Evolutionary conservation across 2,113 vertebrate species (phyloP).

Genomic region (Odontophorus gujanensis): DNA sequence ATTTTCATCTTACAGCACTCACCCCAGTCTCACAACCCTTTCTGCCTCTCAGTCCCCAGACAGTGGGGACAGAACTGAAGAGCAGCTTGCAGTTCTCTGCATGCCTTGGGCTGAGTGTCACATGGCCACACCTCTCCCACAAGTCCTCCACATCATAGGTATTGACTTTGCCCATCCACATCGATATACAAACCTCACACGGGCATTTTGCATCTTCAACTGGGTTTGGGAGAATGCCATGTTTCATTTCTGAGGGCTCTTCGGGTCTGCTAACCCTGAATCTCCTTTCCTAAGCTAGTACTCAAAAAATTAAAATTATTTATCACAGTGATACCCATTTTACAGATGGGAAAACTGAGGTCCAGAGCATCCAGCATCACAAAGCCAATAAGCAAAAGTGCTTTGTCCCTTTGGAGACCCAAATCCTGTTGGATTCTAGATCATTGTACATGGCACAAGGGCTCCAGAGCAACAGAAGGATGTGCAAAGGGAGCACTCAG

Average conservation of each 20-base stretch:
- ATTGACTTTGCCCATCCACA: background rate
- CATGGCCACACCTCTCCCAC: background rate
- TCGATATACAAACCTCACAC: too few relatives aligned
- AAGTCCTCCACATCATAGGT: background rate
- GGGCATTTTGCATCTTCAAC: background rate
- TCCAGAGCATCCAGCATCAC: background rate
- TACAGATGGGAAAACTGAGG: background rate
- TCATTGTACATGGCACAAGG: background rate
- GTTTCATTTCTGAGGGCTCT: background rate
- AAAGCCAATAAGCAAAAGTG: background rate
- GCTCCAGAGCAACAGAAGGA: background rate
- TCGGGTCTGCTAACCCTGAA: background rate
- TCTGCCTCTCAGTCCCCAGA: background rate
- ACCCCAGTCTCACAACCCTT: background rate
- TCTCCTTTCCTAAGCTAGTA: background rate
- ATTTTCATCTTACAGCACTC: background rate
- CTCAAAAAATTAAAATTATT: too few relatives aligned
- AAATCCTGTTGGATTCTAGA: background rate
- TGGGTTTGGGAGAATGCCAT: background rate
- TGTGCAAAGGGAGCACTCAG: rapidly evolving
- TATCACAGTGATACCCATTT: background rate
- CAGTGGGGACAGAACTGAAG: background rate
- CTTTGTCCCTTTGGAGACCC: background rate
- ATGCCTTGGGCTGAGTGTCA: rapidly evolving
- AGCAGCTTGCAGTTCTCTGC: background rate